phyloP scores from a whole-genome alignment of 2,888 invertebrate genomes.

The Hirudinaria manillensis region DNA sequence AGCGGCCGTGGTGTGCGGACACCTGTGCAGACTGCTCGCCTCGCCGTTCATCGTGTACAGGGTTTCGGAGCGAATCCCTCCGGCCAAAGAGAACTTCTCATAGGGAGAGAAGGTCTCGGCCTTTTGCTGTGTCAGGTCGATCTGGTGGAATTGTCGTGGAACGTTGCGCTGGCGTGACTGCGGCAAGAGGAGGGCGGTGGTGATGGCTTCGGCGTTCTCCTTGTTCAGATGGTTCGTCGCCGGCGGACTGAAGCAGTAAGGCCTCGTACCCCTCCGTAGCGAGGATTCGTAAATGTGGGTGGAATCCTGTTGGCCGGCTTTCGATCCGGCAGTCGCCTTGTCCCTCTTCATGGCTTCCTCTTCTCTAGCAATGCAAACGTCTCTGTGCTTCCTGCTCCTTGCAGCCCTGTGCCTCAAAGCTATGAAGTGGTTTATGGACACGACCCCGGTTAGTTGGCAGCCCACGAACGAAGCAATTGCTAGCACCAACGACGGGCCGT shows the following conservation, averaged over 20 bases:
- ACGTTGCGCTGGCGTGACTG: neutral
- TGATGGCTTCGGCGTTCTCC: neutral
- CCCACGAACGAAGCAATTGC: constrained; percentile 51
- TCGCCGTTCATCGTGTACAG: constrained; percentile 22
- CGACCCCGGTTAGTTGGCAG: constrained; percentile 52
- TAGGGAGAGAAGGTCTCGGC: neutral
- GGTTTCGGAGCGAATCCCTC: constrained; percentile 8
- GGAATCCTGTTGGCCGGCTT: neutral
- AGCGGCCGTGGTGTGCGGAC: constrained; percentile 17
- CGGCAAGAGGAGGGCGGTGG: neutral
- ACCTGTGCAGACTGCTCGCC: constrained; percentile 13
- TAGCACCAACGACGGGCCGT: constrained; percentile 53
- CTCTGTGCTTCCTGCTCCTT: constrained; percentile 45
- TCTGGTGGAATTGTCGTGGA: neutral
- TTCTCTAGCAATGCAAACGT: neutral
- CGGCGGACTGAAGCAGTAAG: constrained; percentile 2
- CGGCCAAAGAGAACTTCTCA: neutral
- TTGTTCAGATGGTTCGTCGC: neutral
- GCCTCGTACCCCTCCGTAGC: neutral
- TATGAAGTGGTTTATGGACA: constrained; percentile 53
- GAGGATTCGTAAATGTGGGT: neutral
- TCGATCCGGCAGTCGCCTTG: neutral
- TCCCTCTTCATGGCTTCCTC: neutral
- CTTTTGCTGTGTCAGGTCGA: neutral
- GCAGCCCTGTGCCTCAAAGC: constrained; percentile 50